phyloP scores from a whole-genome alignment of 2,113 vertebrate species.

The Rhinolophus ferrumequinum region DNA sequence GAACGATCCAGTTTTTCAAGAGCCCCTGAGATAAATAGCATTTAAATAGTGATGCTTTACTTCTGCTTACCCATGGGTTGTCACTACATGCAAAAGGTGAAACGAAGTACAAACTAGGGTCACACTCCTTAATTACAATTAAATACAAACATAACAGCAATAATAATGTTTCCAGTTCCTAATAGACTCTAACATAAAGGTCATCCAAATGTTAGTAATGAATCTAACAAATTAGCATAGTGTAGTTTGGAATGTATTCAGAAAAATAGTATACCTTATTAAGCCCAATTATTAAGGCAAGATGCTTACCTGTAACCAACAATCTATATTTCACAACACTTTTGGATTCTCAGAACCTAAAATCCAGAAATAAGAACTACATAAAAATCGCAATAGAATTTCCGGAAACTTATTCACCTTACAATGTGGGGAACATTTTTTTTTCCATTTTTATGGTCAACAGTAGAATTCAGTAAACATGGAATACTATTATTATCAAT shows the following conservation, averaged over 20 bases:
- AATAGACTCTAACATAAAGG: slow-evolving; percentile 36
- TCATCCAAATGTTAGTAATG: slow-evolving; percentile 35
- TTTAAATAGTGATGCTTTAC: not conserved
- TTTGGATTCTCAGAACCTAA: not conserved
- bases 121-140: slow-evolving; percentile 30
- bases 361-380: not conserved
- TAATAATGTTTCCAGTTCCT: slow-evolving; percentile 44
- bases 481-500: not conserved
- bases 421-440: not conserved
- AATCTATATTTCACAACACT: not conserved
- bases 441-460: not conserved
- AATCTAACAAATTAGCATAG: not conserved
- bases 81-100: slow-evolving; percentile 17
- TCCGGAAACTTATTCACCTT: not conserved
- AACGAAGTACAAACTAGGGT: slow-evolving; percentile 8
- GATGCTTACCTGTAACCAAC: not conserved
- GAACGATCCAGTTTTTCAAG: not conserved
- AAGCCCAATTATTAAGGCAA: not conserved
- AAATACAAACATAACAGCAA: not conserved
- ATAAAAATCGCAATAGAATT: not conserved
- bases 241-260: not conserved
- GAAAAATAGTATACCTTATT: not conserved
- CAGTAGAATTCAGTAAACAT: not conserved
- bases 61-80: not conserved
- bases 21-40: not conserved